phyloP scores from a whole-genome alignment of 2,113 vertebrate species.

The Polyodon spathula region DNA sequence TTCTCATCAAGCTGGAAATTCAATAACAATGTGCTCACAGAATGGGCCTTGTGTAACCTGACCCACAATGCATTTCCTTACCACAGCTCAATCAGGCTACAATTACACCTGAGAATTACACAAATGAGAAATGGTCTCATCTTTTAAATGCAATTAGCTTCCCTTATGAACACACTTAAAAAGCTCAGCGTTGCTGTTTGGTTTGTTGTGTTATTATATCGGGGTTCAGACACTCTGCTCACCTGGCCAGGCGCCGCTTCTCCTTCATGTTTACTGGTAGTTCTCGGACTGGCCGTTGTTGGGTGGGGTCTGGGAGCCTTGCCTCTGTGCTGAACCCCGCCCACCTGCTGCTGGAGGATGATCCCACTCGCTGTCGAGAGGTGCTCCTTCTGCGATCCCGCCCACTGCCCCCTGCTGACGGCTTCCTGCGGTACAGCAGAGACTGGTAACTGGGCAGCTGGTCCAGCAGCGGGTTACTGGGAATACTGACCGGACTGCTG shows the following conservation, averaged over 20 bases:
- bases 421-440: constrained; percentile 59
- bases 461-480: constrained; percentile 65
- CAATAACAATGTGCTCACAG: not conserved
- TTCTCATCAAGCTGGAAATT: not conserved
- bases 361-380: constrained; percentile 22
- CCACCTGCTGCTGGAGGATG: constrained; percentile 36
- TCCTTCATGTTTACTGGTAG: constrained; percentile 48
- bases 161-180: too few species aligned
- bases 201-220: too few species aligned
- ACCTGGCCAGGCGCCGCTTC: constrained; percentile 65
- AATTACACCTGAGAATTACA: constrained; percentile 7
- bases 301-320: constrained; percentile 23
- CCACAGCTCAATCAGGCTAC: not conserved
- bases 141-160: too few species aligned
- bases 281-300: constrained; percentile 49
- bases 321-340: constrained; percentile 18
- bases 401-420: constrained; percentile 13
- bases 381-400: constrained; percentile 32
- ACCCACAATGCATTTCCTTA: constrained; percentile 2
- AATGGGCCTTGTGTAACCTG: constrained; percentile 11
- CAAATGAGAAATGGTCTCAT: constrained; percentile 7
- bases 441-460: constrained; percentile 84
- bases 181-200: too few species aligned
- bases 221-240: not conserved
- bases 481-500: constrained; percentile 38